These are phyloP conservation scores for Pararge aegeria DNA, from an alignment of 1,140 invertebrate genomes.

Conservation along the genomic window DNA sequence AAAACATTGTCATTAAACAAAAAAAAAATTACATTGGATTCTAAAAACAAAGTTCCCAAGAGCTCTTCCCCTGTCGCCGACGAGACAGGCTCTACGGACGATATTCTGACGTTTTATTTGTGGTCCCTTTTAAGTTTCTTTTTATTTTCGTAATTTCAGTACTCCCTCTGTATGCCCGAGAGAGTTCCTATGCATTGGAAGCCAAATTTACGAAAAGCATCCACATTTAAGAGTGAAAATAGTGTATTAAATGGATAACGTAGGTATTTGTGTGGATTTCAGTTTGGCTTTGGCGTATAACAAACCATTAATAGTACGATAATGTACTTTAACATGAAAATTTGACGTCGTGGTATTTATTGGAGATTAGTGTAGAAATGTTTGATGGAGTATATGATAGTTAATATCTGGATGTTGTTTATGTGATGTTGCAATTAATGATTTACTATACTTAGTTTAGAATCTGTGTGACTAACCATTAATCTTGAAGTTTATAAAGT, in stretches of 20 bases:
- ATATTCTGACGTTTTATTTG: conserved; percentile 35
- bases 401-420: conserved; percentile 75
- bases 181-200: conserved; percentile 79
- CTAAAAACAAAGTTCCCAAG: conserved; percentile 13
- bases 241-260: conserved; percentile 77
- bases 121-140: conserved; percentile 66
- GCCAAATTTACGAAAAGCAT: conserved; percentile 77
- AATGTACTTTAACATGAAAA: conserved; percentile 33
- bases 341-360: conserved; percentile 41
- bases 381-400: conserved; percentile 75
- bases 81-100: conserved; percentile 22
- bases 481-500: conserved; percentile 63
- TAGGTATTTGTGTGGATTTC: conserved; percentile 65
- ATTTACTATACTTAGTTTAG: conserved; percentile 65
- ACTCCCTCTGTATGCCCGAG: conserved; percentile 79
- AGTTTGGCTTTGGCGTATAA: conserved; percentile 51
- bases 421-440: conserved; percentile 72
- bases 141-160: conserved; percentile 78
- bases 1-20: conserved; percentile 11
- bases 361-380: conserved; percentile 70
- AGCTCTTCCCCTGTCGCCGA: conserved; percentile 10
- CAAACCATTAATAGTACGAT: conserved; percentile 46
- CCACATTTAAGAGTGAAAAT: conserved; percentile 78
- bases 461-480: conserved; percentile 66
- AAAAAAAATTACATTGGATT: neutral